Evolutionary conservation across 2,888 invertebrate genomes (phyloP).

Genomic region (Drosophila aldrichi): DNA sequence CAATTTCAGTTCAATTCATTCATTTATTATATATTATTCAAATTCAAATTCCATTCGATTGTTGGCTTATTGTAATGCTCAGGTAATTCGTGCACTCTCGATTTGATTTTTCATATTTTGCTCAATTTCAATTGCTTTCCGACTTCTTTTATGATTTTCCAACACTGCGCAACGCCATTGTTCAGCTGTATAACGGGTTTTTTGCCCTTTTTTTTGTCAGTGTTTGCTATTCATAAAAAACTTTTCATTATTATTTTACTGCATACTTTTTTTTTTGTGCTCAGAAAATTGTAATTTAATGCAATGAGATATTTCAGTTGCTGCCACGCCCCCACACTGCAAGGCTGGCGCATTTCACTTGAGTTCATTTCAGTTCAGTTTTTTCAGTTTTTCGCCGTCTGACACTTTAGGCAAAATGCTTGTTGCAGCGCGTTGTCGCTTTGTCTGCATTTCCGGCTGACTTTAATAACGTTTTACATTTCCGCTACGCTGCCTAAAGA

Average conservation of each 20-base stretch:
- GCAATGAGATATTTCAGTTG: neutral
- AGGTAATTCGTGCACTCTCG: slow-evolving; percentile 18
- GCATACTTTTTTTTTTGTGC: slow-evolving; percentile 20
- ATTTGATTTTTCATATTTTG: slow-evolving; percentile 8
- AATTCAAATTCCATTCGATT: neutral
- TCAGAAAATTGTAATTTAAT: slow-evolving; percentile 24
- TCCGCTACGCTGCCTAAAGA: slow-evolving; percentile 23
- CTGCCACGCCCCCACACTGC: slow-evolving; percentile 14
- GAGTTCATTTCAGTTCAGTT: slow-evolving; percentile 48
- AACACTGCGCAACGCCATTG: slow-evolving; percentile 26
- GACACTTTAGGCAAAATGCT: slow-evolving; percentile 66
- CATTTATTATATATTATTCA: neutral
- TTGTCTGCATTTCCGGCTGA: slow-evolving; percentile 76
- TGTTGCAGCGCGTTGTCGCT: slow-evolving; percentile 69
- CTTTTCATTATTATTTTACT: slow-evolving; percentile 54
- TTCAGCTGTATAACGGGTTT: neutral
- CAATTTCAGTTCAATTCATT: neutral
- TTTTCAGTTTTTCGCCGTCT: slow-evolving; percentile 37
- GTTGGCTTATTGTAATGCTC: slow-evolving; percentile 10
- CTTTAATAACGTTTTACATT: slow-evolving; percentile 74
- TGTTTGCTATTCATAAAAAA: slow-evolving; percentile 28
- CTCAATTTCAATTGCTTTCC: slow-evolving; percentile 6
- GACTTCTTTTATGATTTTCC: slow-evolving; percentile 8
- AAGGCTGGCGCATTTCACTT: slow-evolving; percentile 10
- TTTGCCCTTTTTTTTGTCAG: slow-evolving; percentile 5